Base-by-base conservation (phyloP, 2,797 vertebrate genomes). In the Myoxocephalus aenaeus region DNA sequence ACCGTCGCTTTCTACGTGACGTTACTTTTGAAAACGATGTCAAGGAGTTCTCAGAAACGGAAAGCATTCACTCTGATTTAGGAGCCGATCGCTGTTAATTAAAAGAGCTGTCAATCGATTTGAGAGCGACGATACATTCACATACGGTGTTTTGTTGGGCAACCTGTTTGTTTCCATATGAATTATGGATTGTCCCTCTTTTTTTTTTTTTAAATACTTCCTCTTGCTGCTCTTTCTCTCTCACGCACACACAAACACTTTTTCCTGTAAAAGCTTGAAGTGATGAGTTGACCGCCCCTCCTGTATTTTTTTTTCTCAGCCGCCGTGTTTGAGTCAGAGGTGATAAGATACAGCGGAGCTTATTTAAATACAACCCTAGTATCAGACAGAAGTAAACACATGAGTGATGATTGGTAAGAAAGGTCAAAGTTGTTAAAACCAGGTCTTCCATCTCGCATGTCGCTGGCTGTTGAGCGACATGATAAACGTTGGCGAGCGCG, bases 211-310 rank as follows among this genome's bases (percentile, higher is more conserved):
- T 65, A 69, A 67, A 70, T 42, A 20, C 17, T 13, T 67, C 57
- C 18, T 48, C 51, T 32, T 15, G 10, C 40, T 10, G 11, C 40
- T 13, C 40, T 42, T 4, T 36, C 6, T 36, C 34, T 9, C 36
- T 38, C 36, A 38, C 34, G 34, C 34, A 38, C 72, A 3, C 20
- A 53, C 34, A 58, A 62, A 64, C 25, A 74, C 25, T 29, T 42
- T 50, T 40, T 58, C 61, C 68, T 61, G 82, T 88, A 69, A 91
- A 87, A 70, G 48, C 46, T 83, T 86, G 66, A 67, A 56, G 34
- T 93, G 90, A 95, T 92, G 44, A 81, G 92, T 91, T 75, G 70
- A 44, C 51, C n/a, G n/a, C n/a, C 42, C 6, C 85, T 89, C 85
- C 51, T 57, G 40, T 76, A 20, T 42, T 63, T 69, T 15, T 80